Evolutionary conservation across 2,797 vertebrate genomes (phyloP).

Genomic region (Leucoraja ocellata): DNA sequence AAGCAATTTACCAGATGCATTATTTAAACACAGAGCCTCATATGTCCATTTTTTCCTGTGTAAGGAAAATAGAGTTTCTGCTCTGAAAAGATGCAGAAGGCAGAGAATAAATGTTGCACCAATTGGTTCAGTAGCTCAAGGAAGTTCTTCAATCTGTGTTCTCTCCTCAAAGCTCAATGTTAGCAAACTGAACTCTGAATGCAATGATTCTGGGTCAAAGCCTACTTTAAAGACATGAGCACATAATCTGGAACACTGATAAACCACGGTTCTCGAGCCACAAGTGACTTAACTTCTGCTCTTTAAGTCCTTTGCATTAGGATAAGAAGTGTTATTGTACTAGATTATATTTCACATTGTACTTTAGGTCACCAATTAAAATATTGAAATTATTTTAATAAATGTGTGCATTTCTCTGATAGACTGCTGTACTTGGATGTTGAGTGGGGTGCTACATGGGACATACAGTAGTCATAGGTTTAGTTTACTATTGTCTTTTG

Average conservation of each 20-base stretch:
- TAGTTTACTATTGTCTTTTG: no score
- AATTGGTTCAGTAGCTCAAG: neutral
- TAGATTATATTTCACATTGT: no score
- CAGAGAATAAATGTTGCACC: neutral
- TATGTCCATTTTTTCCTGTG: neutral
- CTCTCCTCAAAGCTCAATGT: neutral
- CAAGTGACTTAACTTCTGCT: no score
- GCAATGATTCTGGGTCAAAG: neutral
- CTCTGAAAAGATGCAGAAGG: neutral
- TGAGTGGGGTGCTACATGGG: no score
- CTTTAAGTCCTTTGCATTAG: no score
- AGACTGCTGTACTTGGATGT: no score
- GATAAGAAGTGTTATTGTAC: no score
- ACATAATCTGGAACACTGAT: neutral
- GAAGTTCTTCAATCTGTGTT: neutral
- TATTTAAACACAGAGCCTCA: conserved; percentile 62
- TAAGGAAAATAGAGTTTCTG: neutral
- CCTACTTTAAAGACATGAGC: neutral
- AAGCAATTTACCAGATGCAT: conserved; percentile 46
- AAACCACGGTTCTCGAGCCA: no score
- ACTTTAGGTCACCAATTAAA: no score
- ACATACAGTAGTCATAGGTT: no score
- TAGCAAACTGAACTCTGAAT: neutral
- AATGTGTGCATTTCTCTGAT: no score
- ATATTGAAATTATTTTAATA: no score